Percentiles rank a stretch among this genome's conserved stretches.
Conservation (phyloP, 1,140 invertebrate species). For the Lanistes nyassanus region DNA sequence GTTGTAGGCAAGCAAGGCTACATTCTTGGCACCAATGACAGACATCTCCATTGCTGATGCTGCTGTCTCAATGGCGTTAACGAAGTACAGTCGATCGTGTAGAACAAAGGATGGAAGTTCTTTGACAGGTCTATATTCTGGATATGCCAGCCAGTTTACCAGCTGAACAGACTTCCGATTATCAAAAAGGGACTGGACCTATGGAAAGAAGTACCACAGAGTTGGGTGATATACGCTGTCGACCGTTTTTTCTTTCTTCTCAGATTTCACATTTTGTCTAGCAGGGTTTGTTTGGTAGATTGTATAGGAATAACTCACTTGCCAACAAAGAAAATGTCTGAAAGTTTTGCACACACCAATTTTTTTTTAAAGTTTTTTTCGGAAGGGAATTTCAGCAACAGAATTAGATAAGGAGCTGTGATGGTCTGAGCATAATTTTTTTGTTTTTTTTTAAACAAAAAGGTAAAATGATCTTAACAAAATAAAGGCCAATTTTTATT, state of each 20-base stretch:
- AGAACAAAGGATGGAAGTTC: constrained; percentile 71
- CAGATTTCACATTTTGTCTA: not conserved
- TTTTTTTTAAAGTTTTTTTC: not conserved
- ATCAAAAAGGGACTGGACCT: constrained; percentile 70
- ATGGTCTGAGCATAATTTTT: too few relatives aligned
- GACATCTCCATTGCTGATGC: constrained; percentile 82
- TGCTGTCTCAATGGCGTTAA: constrained; percentile 77
- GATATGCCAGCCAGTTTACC: constrained; percentile 75
- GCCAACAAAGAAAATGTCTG: too few relatives aligned
- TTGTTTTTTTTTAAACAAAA: too few relatives aligned
- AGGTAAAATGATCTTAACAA: too few relatives aligned
- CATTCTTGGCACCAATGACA: constrained; percentile 75
- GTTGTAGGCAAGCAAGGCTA: constrained; percentile 71
- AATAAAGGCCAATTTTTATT: too few relatives aligned
- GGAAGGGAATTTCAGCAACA: too few relatives aligned
- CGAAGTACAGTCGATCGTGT: constrained; percentile 72
- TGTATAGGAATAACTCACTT: too few relatives aligned
- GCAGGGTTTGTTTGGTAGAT: too few relatives aligned
- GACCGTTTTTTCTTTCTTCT: not conserved
- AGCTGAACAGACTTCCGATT: constrained; percentile 64
- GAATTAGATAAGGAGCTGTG: too few relatives aligned
- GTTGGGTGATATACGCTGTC: not conserved
- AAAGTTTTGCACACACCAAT: not conserved
- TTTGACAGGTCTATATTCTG: constrained; percentile 69
- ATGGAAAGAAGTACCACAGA: constrained; percentile 59